Conservation (phyloP, 2,888 invertebrate genomes). For the Leptopilina syphax region DNA sequence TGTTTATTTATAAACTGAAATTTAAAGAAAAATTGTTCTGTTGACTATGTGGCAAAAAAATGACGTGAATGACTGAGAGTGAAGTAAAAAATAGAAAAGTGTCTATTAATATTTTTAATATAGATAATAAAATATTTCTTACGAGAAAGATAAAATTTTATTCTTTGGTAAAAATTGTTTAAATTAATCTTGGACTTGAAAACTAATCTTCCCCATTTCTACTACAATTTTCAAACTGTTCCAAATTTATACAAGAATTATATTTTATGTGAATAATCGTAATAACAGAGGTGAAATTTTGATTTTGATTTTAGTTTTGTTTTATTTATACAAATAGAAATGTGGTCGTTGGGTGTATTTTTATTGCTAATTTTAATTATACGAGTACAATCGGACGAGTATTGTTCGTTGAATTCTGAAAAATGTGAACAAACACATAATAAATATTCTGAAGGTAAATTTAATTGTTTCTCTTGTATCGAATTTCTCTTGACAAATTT, state of each 20-base stretch:
- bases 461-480: neutral
- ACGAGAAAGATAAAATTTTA: slow-evolving; percentile 9
- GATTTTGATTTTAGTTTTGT: neutral
- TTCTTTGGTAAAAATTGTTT: neutral
- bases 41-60: too few relatives aligned
- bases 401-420: neutral
- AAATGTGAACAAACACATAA: neutral
- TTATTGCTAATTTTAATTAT: neutral
- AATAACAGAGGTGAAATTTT: neutral
- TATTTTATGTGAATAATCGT: neutral
- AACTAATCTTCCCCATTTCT: neutral
- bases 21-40: too few relatives aligned
- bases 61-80: neutral
- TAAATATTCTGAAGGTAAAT: slow-evolving; percentile 1
- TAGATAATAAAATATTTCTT: slow-evolving; percentile 19
- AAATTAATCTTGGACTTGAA: neutral
- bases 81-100: neutral
- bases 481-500: neutral
- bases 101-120: neutral
- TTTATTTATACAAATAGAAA: neutral
- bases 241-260: neutral
- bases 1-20: too few relatives aligned
- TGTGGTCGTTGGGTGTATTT: neutral
- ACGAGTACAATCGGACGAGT: neutral
- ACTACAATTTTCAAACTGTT: neutral